Evolutionary conservation across 2,888 invertebrate genomes (phyloP).

Genomic region (Lepetodrilus schrolli): DNA sequence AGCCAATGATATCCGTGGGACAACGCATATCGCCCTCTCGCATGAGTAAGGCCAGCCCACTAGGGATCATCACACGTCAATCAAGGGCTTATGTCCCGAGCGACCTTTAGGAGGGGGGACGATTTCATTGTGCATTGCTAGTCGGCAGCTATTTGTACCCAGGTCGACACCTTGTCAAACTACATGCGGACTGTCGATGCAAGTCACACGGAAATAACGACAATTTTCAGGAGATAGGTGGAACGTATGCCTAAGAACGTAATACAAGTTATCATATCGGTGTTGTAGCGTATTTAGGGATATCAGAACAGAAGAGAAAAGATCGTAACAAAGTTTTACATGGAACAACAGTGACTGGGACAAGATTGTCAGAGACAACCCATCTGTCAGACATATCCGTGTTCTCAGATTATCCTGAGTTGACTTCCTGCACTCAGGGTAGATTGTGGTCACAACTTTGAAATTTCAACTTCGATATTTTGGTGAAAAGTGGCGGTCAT

Average conservation of each 20-base stretch:
- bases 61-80: not conserved
- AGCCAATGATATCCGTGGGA: not conserved
- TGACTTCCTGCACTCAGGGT: not conserved
- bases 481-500: not conserved
- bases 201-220: constrained; percentile 10
- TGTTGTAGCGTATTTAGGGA: no score
- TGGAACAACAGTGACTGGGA: not conserved
- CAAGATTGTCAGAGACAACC: not conserved
- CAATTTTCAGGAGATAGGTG: not conserved
- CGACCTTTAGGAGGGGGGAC: constrained; percentile 2
- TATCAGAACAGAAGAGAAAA: no score
- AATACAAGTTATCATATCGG: no score
- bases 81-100: constrained; percentile 17
- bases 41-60: not conserved
- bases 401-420: not conserved
- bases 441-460: not conserved
- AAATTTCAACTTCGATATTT: not conserved
- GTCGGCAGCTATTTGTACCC: not conserved
- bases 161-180: not conserved
- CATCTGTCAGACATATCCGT: not conserved
- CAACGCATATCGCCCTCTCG: not conserved
- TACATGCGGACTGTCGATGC: not conserved
- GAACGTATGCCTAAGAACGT: no score
- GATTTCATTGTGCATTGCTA: constrained; percentile 5
- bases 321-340: no score